phyloP scores from a whole-genome alignment of 2,113 vertebrate genomes.

The Sinosuthora webbiana region DNA sequence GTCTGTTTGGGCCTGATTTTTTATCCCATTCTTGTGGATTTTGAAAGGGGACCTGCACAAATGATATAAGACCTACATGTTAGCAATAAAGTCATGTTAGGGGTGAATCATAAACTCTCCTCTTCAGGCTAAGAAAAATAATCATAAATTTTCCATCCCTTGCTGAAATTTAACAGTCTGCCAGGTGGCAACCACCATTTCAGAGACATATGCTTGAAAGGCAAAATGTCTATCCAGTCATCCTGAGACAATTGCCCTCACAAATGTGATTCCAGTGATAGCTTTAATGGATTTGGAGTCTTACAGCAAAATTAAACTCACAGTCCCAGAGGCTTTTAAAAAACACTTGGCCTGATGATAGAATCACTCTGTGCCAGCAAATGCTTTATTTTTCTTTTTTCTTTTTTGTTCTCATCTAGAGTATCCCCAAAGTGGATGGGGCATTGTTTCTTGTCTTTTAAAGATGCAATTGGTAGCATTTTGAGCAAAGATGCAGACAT shows the following conservation, averaged over 20 bases:
- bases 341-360: neutral
- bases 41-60: neutral
- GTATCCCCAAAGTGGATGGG: neutral
- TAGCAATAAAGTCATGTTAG: neutral
- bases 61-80: neutral
- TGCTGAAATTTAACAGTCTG: neutral
- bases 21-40: neutral
- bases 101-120: neutral
- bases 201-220: constrained; percentile 21
- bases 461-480: neutral
- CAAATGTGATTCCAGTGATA: constrained; percentile 10
- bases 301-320: neutral
- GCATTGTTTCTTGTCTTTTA: neutral
- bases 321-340: constrained; percentile 25
- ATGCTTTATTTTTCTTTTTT: neutral
- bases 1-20: neutral
- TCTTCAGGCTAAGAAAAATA: neutral
- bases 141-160: neutral
- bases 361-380: neutral
- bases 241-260: neutral
- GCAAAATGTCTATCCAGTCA: neutral
- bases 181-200: constrained; percentile 40
- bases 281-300: neutral
- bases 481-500: constrained; percentile 1
- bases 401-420: neutral